Evolutionary conservation across 1,140 invertebrate genomes (phyloP), one percentile per base, ranked within the genome.

Genomic region (Brachionus rubens): DNA sequence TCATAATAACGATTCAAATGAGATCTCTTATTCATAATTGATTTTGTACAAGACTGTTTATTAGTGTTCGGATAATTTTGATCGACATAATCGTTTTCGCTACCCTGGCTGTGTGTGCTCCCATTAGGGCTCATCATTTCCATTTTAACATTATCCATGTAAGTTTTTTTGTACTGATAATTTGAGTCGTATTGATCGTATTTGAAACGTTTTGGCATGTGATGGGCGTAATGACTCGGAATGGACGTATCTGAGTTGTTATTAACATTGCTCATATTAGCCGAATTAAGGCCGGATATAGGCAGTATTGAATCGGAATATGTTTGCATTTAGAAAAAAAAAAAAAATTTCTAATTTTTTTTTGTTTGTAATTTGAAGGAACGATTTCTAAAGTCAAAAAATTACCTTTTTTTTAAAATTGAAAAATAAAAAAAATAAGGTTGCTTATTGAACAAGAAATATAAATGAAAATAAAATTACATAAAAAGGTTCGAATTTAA

Each of bases 141-240:
- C 10, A n/a, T 65, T 24, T 65, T 65, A 26, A 65, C 40, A 24
- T 41, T 43, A 24, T 65, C 59, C 9, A 16, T 24, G 21, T 24
- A 65, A 36, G 16, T 41, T 43, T 65, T 65, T 28, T 65, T 65
- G 36, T 43, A 65, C 26, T 59, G 30, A 33, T 24, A 2, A 28
- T 26, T 54, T 26, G 12, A n/a, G 12, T 65, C 59, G 59, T 65
- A 65, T 41, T 65, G 59, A 10, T 65, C 59, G 59, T 43, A 65
- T 36, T 65, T 65, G 24, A 65, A 65, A 7, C 59, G 59, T 36
- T 65, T 65, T 24, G 33, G 33, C 40, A 43, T 21, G 7, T 41
- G 59, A 16, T 43, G 36, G 3, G 16, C 19, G 10, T 26, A 65
- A 4, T 43, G 33, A 41, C 3, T 24, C 36, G 59, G 59, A 65